Percentiles rank a stretch among this genome's conserved stretches.
Conservation (phyloP, 2,797 vertebrate species). For the Diceros bicornis region DNA sequence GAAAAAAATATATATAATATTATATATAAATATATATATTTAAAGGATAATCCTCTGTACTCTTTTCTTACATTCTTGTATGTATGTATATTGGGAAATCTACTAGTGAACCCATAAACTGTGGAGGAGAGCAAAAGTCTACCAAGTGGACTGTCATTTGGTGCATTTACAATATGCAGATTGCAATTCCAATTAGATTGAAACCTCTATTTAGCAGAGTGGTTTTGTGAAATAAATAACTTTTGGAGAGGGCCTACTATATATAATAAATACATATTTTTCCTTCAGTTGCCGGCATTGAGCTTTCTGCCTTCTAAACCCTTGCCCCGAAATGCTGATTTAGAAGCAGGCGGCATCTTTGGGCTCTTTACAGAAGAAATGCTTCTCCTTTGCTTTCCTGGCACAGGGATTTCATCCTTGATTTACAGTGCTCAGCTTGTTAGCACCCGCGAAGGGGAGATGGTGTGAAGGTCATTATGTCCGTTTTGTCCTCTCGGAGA, state of each 20-base stretch:
- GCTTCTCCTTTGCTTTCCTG: slow-evolving; percentile 75
- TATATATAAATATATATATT: not conserved
- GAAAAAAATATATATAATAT: slow-evolving; percentile 19
- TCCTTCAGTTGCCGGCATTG: slow-evolving; percentile 54
- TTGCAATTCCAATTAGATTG: slow-evolving; percentile 76
- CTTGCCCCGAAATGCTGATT: slow-evolving; percentile 85
- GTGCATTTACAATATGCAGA: slow-evolving; percentile 79
- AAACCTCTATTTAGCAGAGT: slow-evolving; percentile 83
- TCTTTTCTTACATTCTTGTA: slow-evolving; percentile 56
- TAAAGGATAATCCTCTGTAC: slow-evolving; percentile 50
- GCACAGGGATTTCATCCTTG: slow-evolving; percentile 86
- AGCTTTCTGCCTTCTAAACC: slow-evolving; percentile 77
- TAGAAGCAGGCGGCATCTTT: slow-evolving; percentile 80
- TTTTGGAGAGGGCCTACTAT: slow-evolving; percentile 72
- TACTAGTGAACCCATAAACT: not conserved
- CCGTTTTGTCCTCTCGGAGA: slow-evolving; percentile 78
- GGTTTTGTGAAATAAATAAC: slow-evolving; percentile 84
- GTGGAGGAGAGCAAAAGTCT: not conserved
- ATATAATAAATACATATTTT: slow-evolving; percentile 70
- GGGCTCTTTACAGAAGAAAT: slow-evolving; percentile 80
- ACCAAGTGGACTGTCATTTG: not conserved
- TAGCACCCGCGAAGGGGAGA: slow-evolving; percentile 74
- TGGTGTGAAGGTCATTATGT: slow-evolving; percentile 86
- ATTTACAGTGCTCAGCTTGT: slow-evolving; percentile 87
- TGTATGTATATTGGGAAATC: not conserved